These are phyloP conservation scores for Artibeus lituratus DNA, from an alignment of 2,797 vertebrate species.

Conservation along the genomic window DNA sequence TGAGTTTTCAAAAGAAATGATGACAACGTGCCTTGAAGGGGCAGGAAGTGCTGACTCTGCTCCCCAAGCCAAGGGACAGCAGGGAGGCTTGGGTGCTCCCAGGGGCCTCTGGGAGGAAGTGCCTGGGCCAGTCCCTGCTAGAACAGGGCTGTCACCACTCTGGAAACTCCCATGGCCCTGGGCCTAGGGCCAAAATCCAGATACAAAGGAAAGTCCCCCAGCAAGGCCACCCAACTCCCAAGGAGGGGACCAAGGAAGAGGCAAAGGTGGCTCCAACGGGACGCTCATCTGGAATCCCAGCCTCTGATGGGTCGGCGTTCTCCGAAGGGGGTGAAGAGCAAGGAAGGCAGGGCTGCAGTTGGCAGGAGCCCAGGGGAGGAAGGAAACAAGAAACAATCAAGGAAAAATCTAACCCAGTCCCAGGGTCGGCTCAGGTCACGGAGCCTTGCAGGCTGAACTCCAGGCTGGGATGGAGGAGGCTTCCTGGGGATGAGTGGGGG, in stretches of 20 bases:
- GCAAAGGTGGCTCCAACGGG: background rate
- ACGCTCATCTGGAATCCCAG: background rate
- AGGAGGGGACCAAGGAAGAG: background rate
- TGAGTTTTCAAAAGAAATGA: background rate
- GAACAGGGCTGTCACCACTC: constrained; percentile 31
- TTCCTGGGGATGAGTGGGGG: background rate
- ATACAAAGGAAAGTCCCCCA: constrained; percentile 44
- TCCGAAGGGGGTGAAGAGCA: background rate
- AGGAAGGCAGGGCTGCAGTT: background rate
- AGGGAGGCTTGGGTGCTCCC: background rate
- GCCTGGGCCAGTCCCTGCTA: background rate
- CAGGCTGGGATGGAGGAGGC: background rate
- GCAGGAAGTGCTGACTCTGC: background rate
- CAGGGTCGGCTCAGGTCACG: constrained; percentile 25
- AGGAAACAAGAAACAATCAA: constrained; percentile 69
- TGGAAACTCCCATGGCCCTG: constrained; percentile 58
- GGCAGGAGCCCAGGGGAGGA: constrained; percentile 19
- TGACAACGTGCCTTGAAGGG: background rate
- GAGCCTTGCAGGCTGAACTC: background rate
- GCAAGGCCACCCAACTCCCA: background rate
- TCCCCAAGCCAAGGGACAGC: background rate
- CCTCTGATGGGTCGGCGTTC: background rate
- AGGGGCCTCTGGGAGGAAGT: constrained; percentile 50
- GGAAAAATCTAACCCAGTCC: constrained; percentile 31
- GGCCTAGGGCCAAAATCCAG: background rate